Evolutionary conservation across 2,113 vertebrate genomes (phyloP), one percentile per base, ranked within the genome.

Genomic region (Hippocampus guttulatus): DNA sequence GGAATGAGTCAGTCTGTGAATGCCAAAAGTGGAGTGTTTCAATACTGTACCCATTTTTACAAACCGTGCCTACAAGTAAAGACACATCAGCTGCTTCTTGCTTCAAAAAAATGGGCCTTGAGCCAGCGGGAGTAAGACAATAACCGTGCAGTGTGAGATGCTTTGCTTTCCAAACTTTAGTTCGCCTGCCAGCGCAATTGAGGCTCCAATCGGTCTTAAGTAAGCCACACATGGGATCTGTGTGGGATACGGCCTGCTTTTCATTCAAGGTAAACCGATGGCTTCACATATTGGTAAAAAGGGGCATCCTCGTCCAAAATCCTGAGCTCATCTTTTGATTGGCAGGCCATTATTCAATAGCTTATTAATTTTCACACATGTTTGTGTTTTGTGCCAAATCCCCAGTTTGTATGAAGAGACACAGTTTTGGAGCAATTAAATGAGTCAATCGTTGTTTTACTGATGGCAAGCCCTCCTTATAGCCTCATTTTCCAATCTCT

Each of bases 301-400:
- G 25, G 82, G 82, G 69, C 73, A 87, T 75, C 60, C 64, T 74
- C 11, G 40, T 81, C 73, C 68, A 71, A 81, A 75, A 84, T 74
- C 73, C 75, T 68, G 70, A 66, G 61, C 67, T 71, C 72, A 60
- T 73, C 70, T 62, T 84, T 82, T 67, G 69, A 75, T 70, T 71
- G 72, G 67, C 75, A 82, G 74, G 75, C 85, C 81, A 82, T 73
- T 87, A 81, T 79, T 91, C 84, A 86, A 87, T 86, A 86, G 82
- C 89, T 87, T 75, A 91, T 88, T 83, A 84, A 87, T 88, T 90
- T 90, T 87, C 89, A 90, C 89, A 86, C 5, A 87, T 87, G 85
- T 83, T 67, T 52, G 68, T 73, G 68, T 75, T 79, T 78, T 79
- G 77, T 83, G 33, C 78, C 84, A 86, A 85, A 85, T 82, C 76